Conservation (phyloP, 2,888 invertebrate species). For the Onthophagus sagittarius region DNA sequence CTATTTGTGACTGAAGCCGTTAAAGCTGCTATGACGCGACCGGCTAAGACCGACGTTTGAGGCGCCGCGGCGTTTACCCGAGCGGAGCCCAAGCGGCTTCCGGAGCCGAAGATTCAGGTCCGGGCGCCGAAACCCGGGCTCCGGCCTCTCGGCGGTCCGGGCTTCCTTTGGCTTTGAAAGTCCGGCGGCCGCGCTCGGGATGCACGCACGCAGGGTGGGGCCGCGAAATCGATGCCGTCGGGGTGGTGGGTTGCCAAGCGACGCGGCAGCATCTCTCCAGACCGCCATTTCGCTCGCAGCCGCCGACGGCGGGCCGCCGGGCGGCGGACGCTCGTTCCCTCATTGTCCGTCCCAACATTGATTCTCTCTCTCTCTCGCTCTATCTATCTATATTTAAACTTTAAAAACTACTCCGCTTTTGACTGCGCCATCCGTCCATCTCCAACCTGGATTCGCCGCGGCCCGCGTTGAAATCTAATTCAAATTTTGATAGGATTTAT, state of each 20-base stretch:
- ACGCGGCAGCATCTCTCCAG: slow-evolving; percentile 42
- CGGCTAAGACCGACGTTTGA: background rate
- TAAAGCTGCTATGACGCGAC: background rate
- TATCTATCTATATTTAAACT: background rate
- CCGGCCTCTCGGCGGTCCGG: background rate
- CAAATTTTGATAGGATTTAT: background rate
- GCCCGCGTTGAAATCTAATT: too few relatives aligned
- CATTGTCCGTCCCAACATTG: background rate
- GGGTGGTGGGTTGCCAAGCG: slow-evolving; percentile 44
- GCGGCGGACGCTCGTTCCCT: slow-evolving; percentile 31
- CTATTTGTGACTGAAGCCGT: slow-evolving; percentile 3
- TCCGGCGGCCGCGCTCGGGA: slow-evolving; percentile 32
- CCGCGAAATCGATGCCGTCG: slow-evolving; percentile 44
- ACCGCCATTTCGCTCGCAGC: slow-evolving; percentile 46
- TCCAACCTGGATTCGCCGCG: background rate
- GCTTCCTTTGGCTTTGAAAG: slow-evolving; percentile 27
- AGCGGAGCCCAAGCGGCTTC: slow-evolving; percentile 18
- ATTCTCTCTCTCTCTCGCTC: background rate
- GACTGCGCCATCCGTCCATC: background rate
- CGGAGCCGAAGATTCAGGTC: background rate
- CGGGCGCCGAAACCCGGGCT: background rate
- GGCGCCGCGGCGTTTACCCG: background rate
- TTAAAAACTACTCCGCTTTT: background rate
- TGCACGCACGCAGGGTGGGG: slow-evolving; percentile 47
- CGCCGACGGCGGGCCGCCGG: slow-evolving; percentile 44